Percentiles rank a stretch among this genome's conserved stretches.
phyloP scores from a whole-genome alignment of 2,888 invertebrate species.

The Antheraea assamensis region DNA sequence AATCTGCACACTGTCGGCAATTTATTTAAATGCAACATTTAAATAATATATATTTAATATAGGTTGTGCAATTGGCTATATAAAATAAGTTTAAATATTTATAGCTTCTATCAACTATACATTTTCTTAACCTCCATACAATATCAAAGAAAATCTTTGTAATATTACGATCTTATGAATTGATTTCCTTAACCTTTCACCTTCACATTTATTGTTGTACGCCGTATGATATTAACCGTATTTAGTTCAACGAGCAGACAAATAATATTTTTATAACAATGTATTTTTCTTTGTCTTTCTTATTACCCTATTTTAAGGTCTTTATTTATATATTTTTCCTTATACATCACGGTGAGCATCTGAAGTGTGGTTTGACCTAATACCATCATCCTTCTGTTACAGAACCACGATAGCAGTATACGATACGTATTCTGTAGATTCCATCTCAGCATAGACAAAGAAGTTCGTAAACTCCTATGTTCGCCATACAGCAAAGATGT shows the following conservation, averaged over 20 bases:
- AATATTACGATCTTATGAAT: not conserved
- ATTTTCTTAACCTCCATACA: not conserved
- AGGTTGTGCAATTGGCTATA: not conserved
- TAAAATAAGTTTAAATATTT: not conserved
- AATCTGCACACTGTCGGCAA: not conserved
- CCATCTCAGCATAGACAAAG: not conserved
- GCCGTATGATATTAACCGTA: not conserved
- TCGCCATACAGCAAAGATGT: not conserved
- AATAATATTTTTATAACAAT: not conserved
- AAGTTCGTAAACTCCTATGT: not conserved
- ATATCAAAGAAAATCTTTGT: not conserved
- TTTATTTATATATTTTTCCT: not conserved
- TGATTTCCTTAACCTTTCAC: not conserved
- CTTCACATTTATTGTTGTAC: slow-evolving; percentile 3
- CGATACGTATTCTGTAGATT: not conserved
- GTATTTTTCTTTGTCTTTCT: not conserved
- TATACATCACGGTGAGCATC: not conserved
- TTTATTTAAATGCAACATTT: not conserved
- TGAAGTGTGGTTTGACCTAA: not conserved
- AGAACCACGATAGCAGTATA: not conserved
- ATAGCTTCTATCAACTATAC: not conserved
- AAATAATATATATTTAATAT: not conserved
- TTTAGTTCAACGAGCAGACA: not conserved
- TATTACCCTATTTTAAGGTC: not conserved
- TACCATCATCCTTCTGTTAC: not conserved